Percentiles rank a stretch among this genome's conserved stretches.
Conservation (phyloP, 2,888 invertebrate species). For the Mythimna pallens region DNA sequence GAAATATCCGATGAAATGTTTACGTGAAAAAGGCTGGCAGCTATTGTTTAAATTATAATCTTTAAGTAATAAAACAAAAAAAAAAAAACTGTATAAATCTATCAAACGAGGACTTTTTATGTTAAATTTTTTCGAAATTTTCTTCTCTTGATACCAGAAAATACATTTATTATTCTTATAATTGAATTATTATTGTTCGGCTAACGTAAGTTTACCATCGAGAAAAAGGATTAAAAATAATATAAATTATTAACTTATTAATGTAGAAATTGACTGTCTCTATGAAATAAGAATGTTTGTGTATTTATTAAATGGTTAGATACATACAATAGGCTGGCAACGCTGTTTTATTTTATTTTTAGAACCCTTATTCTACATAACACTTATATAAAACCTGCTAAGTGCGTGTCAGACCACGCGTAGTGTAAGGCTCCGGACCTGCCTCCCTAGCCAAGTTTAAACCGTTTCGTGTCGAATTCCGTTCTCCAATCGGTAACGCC, state of each 20-base stretch:
- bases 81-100: slow-evolving; percentile 42
- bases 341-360: slow-evolving; percentile 64
- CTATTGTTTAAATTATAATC: slow-evolving; percentile 37
- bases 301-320: slow-evolving; percentile 84
- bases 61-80: slow-evolving; percentile 28
- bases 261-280: slow-evolving; percentile 81
- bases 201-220: slow-evolving; percentile 88
- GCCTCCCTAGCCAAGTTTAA: too few species aligned
- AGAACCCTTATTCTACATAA: background rate
- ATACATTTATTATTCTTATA: slow-evolving; percentile 39
- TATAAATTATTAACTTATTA: slow-evolving; percentile 63
- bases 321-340: slow-evolving; percentile 72
- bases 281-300: slow-evolving; percentile 77
- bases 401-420: too few species aligned
- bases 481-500: too few species aligned
- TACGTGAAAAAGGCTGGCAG: slow-evolving; percentile 74
- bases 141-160: slow-evolving; percentile 64
- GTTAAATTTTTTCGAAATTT: slow-evolving; percentile 37
- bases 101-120: background rate
- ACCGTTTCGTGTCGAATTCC: too few species aligned
- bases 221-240: slow-evolving; percentile 65
- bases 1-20: slow-evolving; percentile 45
- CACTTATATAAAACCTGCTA: background rate
- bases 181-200: slow-evolving; percentile 48
- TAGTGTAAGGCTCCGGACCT: too few species aligned